These are phyloP conservation scores for Spisula subtruncata DNA, from an alignment of 2,888 invertebrate genomes.

Conservation along the genomic window DNA sequence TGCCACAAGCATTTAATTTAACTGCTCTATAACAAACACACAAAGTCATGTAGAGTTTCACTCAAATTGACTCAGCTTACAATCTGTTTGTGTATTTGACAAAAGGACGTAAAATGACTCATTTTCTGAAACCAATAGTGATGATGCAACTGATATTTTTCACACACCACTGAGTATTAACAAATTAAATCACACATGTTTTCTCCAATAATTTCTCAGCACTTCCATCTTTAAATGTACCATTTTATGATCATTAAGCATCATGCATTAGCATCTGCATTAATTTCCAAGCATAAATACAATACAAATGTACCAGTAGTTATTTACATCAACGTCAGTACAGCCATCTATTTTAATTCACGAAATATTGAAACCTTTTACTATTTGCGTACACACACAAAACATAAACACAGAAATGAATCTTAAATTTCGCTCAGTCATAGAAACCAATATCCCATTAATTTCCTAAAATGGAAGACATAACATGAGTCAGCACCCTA, in stretches of 20 bases:
- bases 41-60: not conserved
- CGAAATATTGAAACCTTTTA: not conserved
- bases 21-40: not conserved
- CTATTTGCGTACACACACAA: not conserved
- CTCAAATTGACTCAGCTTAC: not conserved
- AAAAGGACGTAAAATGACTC: slow-evolving; percentile 9
- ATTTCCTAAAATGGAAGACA: not conserved
- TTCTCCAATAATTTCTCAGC: no score
- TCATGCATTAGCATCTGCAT: not conserved
- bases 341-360: not conserved
- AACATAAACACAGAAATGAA: not conserved
- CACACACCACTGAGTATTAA: not conserved
- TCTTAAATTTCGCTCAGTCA: not conserved
- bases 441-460: not conserved
- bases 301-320: no score
- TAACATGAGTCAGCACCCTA: not conserved
- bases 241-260: no score
- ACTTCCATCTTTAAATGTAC: no score
- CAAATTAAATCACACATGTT: not conserved
- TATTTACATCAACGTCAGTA: not conserved
- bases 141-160: not conserved
- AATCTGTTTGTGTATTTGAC: not conserved
- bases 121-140: not conserved
- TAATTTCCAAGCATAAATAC: not conserved
- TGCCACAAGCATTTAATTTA: not conserved